phyloP scores from a whole-genome alignment of 2,113 vertebrate species.

The Semicossyphus pulcher region DNA sequence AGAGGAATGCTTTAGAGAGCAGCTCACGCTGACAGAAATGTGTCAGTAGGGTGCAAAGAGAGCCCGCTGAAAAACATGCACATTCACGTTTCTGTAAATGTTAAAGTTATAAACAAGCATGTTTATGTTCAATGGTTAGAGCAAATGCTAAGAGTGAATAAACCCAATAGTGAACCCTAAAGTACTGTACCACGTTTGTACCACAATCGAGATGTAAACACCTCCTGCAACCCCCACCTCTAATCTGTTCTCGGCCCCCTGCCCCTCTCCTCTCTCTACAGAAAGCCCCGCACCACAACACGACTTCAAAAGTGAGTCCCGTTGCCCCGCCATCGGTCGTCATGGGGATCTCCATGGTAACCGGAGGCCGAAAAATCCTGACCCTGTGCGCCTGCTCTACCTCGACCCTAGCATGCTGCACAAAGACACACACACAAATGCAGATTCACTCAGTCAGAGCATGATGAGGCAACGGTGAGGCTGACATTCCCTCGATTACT shows the following conservation, averaged over 20 bases:
- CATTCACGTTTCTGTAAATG: not conserved
- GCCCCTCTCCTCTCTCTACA: not conserved
- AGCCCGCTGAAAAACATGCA: not conserved
- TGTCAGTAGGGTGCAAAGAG: not conserved
- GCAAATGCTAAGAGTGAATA: not conserved
- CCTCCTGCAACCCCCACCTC: conserved; percentile 23
- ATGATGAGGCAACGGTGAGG: not conserved
- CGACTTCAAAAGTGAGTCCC: conserved; percentile 64
- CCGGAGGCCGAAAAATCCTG: conserved; percentile 65
- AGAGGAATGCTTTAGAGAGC: conserved; percentile 54
- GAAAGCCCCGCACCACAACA: conserved; percentile 39
- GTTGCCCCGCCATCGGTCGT: conserved; percentile 58
- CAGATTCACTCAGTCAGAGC: conserved; percentile 10
- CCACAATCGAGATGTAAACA: conserved; percentile 21
- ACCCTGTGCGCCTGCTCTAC: conserved; percentile 51
- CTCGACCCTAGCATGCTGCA: conserved; percentile 46
- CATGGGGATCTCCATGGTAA: conserved; percentile 79
- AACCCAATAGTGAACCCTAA: not conserved
- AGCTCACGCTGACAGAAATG: not conserved
- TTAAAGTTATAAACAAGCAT: no score
- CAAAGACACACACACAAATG: not conserved
- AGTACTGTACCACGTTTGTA: not conserved
- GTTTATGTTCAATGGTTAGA: no score
- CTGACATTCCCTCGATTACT: conserved; percentile 4
- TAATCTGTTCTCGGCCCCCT: conserved; percentile 30